phyloP scores from a whole-genome alignment of 2,113 vertebrate species.

The Aptenodytes patagonicus region DNA sequence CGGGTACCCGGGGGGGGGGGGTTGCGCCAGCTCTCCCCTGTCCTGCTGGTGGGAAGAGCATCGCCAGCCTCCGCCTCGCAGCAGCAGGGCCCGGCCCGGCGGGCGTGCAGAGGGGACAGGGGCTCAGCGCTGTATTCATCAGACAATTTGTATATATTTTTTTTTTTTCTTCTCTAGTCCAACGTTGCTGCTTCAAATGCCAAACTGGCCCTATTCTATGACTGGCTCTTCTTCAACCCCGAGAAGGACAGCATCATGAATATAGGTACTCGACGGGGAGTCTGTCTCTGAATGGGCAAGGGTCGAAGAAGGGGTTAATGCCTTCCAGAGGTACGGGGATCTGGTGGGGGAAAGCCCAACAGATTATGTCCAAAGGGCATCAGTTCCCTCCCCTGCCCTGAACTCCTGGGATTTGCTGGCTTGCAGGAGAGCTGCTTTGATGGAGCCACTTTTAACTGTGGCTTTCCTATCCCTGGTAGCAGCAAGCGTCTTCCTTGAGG shows the following conservation, averaged over 20 bases:
- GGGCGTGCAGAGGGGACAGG: accelerated
- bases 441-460: background rate
- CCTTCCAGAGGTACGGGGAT: background rate
- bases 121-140: background rate
- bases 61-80: accelerated
- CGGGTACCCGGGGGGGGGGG: accelerated
- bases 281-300: accelerated
- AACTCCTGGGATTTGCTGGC: background rate
- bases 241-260: slow-evolving; percentile 99
- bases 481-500: background rate
- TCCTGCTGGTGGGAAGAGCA: background rate
- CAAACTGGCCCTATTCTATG: slow-evolving; percentile 96
- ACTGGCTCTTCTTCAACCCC: slow-evolving; percentile 97
- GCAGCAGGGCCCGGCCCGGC: too few relatives aligned
- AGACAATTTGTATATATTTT: accelerated
- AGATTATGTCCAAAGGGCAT: background rate
- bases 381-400: background rate
- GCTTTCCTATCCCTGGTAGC: accelerated
- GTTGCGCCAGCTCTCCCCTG: background rate
- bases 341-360: background rate
- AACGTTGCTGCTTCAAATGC: slow-evolving; percentile 96
- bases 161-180: slow-evolving; percentile 74
- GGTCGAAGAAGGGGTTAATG: background rate
- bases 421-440: background rate
- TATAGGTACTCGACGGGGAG: slow-evolving; percentile 75